phyloP scores from a whole-genome alignment of 2,113 vertebrate genomes.

The Monopterus albus region DNA sequence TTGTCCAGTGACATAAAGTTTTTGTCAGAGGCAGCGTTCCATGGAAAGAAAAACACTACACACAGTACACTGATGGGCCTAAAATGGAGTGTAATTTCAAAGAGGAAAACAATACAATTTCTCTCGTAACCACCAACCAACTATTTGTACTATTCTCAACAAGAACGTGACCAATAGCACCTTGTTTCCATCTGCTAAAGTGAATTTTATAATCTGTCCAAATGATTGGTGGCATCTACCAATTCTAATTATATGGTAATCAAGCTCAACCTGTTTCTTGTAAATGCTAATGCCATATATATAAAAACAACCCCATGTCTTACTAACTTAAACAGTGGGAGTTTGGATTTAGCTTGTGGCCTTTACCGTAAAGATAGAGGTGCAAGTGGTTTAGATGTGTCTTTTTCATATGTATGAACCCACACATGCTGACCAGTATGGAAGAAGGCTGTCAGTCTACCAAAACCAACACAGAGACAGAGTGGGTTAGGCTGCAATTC shows the following conservation, averaged over 20 bases:
- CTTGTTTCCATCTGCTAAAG: slow-evolving; percentile 44
- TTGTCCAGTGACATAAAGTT: slow-evolving; percentile 28
- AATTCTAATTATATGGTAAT: slow-evolving; percentile 46
- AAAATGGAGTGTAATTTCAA: slow-evolving; percentile 67
- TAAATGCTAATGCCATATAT: slow-evolving; percentile 18
- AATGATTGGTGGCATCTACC: slow-evolving; percentile 40
- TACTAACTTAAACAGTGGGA: slow-evolving; percentile 72
- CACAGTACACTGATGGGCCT: slow-evolving; percentile 55
- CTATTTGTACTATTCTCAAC: slow-evolving; percentile 70
- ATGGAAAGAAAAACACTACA: slow-evolving; percentile 59
- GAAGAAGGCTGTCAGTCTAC: slow-evolving; percentile 68
- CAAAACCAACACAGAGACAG: slow-evolving; percentile 61
- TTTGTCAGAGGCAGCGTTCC: slow-evolving; percentile 26
- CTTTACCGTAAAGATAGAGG: slow-evolving; percentile 44
- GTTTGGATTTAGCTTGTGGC: slow-evolving; percentile 54
- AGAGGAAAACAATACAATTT: slow-evolving; percentile 57
- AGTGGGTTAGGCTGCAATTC: slow-evolving; percentile 48
- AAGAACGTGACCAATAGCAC: slow-evolving; percentile 55
- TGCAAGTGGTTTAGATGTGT: slow-evolving; percentile 56
- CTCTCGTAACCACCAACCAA: slow-evolving; percentile 63
- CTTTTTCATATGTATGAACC: slow-evolving; percentile 53
- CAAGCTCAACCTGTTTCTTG: slow-evolving; percentile 23
- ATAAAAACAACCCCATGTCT: slow-evolving; percentile 18
- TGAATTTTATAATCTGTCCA: slow-evolving; percentile 45
- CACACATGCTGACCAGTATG: slow-evolving; percentile 60